phyloP scores from a whole-genome alignment of 2,888 invertebrate genomes.

The Synanthedon formicaeformis region DNA sequence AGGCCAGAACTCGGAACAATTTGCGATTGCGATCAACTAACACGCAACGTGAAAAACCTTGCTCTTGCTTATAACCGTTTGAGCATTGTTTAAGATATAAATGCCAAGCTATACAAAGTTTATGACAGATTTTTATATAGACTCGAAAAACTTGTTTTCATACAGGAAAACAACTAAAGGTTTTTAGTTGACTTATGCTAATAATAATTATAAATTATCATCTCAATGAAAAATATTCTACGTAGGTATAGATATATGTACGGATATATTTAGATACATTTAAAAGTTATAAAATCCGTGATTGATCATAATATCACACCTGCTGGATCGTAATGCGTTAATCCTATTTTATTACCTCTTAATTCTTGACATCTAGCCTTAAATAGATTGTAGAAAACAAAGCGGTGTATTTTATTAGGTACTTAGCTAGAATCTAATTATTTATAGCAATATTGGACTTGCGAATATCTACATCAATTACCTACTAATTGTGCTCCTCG shows the following conservation, averaged over 20 bases:
- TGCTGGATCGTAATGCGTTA: too few species aligned
- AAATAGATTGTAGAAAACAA: too few species aligned
- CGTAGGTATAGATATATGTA: background rate
- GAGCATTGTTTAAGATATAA: constrained; percentile 27
- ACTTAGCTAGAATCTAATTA: too few species aligned
- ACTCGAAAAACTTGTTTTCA: background rate
- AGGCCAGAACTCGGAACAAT: constrained; percentile 23
- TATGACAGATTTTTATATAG: background rate
- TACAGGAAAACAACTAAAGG: background rate
- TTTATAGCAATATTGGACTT: too few species aligned
- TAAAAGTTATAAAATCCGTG: too few species aligned
- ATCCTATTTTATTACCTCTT: too few species aligned
- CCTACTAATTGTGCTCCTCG: too few species aligned
- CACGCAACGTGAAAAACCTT: constrained; percentile 45
- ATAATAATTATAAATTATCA: background rate
- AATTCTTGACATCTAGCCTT: too few species aligned
- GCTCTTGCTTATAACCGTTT: constrained; percentile 30
- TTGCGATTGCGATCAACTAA: constrained; percentile 20
- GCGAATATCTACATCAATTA: too few species aligned
- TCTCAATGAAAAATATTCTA: background rate
- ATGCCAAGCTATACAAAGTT: constrained; percentile 11
- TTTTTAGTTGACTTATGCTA: background rate
- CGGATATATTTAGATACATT: too few species aligned
- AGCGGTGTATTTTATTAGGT: too few species aligned
- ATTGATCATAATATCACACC: too few species aligned